phyloP scores from a whole-genome alignment of 2,888 invertebrate genomes.

The Hirtodrosophila confusa region DNA sequence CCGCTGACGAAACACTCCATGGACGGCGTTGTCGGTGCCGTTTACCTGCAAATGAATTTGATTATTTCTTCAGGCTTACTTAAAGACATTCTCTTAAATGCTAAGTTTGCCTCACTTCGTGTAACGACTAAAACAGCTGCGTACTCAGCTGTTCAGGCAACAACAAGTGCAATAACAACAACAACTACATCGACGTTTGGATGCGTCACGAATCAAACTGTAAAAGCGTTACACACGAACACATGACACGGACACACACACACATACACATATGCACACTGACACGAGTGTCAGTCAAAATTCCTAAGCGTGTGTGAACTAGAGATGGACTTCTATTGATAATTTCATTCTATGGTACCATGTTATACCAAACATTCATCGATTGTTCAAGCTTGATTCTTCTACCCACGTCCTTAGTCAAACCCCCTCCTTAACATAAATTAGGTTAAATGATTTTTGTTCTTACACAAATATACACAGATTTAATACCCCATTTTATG shows the following conservation, averaged over 20 bases:
- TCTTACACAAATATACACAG: no score
- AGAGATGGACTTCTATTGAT: constrained; percentile 22
- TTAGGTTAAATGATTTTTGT: no score
- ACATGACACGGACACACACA: constrained; percentile 10
- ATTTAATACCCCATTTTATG: no score
- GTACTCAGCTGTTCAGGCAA: constrained; percentile 47
- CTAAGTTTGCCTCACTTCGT: constrained; percentile 8
- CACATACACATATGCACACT: constrained; percentile 25
- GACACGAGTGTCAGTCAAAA: constrained; percentile 1
- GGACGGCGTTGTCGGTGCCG: constrained; percentile 74
- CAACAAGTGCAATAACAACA: constrained; percentile 14
- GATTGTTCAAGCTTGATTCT: no score
- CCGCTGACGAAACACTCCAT: constrained; percentile 81
- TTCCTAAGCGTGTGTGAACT: constrained; percentile 8
- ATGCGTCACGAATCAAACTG: constrained; percentile 50
- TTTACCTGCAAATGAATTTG: constrained; percentile 68
- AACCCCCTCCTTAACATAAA: no score
- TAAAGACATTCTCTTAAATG: constrained; percentile 21
- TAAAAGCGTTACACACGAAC: constrained; percentile 32
- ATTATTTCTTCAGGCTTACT: constrained; percentile 39
- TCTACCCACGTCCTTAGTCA: no score
- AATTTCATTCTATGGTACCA: background rate
- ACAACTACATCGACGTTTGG: constrained; percentile 6
- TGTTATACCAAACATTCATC: no score
- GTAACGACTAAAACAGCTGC: constrained; percentile 36